Evolutionary conservation across 2,113 vertebrate species (phyloP), one percentile per base, ranked within the genome.

Genomic region (Psettodes erumei): DNA sequence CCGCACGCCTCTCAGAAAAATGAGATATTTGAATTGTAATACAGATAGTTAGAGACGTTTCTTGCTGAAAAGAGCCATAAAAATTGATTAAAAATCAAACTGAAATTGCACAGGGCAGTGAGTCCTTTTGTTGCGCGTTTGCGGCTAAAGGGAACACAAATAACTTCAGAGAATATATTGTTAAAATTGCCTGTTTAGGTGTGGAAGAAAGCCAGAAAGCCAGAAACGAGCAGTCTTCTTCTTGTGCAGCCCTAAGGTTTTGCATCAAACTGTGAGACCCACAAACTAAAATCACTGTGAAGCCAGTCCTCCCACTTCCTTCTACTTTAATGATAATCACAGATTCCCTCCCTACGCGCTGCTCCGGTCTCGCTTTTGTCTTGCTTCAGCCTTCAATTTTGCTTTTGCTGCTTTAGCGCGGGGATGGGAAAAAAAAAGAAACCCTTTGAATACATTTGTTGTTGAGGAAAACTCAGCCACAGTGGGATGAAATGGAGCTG

Each of bases 11-110:
- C 28, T 25, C 23, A 71, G 81, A 83, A 77, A 83, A 79, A 87
- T 81, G 71, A 67, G 47, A 69, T 30, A 77, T 82, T 58, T 58
- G 77, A 68, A 80, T 76, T 12, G 62, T 59, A 23, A 62, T 40
- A 2, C 63, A 64, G 65, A 76, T 48, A 35, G 56, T 70, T 60
- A 21, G 60, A 43, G 56, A 28, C 50, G 50, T 81, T 82, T 81
- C 84, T 75, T 74, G 65, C 64, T 32, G 74, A 32, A 61, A 87
- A 71, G 59, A 69, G 66, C 72, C 71, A 45, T 69, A 45, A 30
- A 64, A 76, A 83, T 38, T 5, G 71, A 75, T 82, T 71, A 72
- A 23, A 79, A 73, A 82, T 76, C 68, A 21, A 75, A 82, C 68
- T 83, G 75, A 85, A 77, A 69, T 48, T 13, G 67, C 13, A 10